These are phyloP conservation scores for Drusus annulatus DNA, from an alignment of 1,140 invertebrate genomes.

Conservation along the genomic window DNA sequence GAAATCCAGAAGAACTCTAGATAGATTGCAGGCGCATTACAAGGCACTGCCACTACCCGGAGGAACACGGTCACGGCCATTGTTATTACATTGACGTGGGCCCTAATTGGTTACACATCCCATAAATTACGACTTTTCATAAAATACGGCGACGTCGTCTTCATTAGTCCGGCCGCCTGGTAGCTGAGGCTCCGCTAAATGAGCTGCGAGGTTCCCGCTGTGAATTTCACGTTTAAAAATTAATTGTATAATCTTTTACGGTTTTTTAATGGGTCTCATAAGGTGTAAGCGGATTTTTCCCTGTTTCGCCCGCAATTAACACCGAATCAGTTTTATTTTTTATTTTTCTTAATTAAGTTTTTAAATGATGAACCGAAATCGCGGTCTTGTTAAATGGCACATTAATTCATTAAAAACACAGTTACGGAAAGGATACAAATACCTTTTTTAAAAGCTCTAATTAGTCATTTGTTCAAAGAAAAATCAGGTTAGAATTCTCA, in stretches of 20 bases:
- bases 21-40: neutral
- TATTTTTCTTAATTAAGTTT: neutral
- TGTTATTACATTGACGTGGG: neutral
- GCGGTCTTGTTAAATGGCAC: neutral
- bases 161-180: neutral
- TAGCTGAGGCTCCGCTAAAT: neutral
- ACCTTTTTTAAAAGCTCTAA: too few relatives aligned
- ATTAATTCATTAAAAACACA: too few relatives aligned
- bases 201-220: constrained; percentile 7
- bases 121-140: too few relatives aligned
- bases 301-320: constrained; percentile 15
- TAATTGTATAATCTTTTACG: constrained; percentile 26
- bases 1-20: neutral
- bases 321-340: constrained; percentile 3
- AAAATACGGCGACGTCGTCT: constrained; percentile 1
- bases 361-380: constrained; percentile 1
- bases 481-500: too few relatives aligned
- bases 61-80: neutral
- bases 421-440: too few relatives aligned
- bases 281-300: neutral
- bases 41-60: neutral
- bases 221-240: constrained; percentile 17
- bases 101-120: constrained; percentile 21
- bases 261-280: constrained; percentile 20
- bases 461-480: too few relatives aligned